These are phyloP conservation scores for Takifugu flavidus DNA, from an alignment of 2,113 vertebrate genomes.

Conservation along the genomic window DNA sequence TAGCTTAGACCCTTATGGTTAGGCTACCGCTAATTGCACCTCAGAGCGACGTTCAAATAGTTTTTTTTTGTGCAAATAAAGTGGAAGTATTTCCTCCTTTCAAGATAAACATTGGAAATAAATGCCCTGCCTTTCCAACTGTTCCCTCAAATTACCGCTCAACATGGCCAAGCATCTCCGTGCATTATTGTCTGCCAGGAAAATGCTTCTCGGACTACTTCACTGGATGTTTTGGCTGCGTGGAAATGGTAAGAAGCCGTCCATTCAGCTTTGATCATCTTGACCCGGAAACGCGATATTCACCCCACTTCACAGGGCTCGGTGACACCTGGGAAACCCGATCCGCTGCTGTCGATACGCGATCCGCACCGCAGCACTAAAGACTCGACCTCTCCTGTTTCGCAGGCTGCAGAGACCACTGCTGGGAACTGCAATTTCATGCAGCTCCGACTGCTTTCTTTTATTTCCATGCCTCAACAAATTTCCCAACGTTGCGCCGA, in stretches of 20 bases:
- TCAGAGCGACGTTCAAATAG: slow-evolving; percentile 61
- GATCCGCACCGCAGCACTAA: slow-evolving; percentile 59
- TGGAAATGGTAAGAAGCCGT: slow-evolving; percentile 58
- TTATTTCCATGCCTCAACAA: slow-evolving; percentile 18
- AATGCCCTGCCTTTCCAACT: slow-evolving; percentile 56
- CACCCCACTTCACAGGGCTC: slow-evolving; percentile 59
- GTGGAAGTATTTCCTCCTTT: slow-evolving; percentile 63
- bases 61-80: slow-evolving; percentile 59
- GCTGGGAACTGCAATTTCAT: slow-evolving; percentile 66
- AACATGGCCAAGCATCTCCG: slow-evolving; percentile 56
- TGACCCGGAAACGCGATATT: slow-evolving; percentile 67
- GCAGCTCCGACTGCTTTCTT: slow-evolving; percentile 45
- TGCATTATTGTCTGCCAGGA: slow-evolving; percentile 59
- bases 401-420: slow-evolving; percentile 43
- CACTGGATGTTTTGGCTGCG: slow-evolving; percentile 70
- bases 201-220: slow-evolving; percentile 55
- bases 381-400: slow-evolving; percentile 67
- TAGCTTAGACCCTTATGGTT: slow-evolving; percentile 48
- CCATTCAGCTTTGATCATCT: slow-evolving; percentile 60
- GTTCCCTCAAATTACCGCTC: slow-evolving; percentile 66
- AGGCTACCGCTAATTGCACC: slow-evolving; percentile 60
- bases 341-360: slow-evolving; percentile 56
- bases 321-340: slow-evolving; percentile 69
- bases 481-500: slow-evolving; percentile 19
- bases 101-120: slow-evolving; percentile 65